phyloP scores from a whole-genome alignment of 2,113 vertebrate genomes.

The Alethe castanea region DNA sequence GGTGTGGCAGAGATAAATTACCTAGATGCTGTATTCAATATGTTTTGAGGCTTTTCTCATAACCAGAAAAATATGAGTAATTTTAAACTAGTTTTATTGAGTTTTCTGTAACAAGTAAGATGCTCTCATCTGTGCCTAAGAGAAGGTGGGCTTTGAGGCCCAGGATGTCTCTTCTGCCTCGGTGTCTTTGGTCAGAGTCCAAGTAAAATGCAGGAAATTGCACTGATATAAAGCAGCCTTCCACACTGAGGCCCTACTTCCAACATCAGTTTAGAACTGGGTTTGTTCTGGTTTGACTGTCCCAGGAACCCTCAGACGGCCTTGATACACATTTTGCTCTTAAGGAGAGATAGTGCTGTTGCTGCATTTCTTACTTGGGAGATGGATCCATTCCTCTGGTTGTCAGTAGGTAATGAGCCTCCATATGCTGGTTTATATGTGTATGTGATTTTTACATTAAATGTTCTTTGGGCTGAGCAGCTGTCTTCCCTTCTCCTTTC shows the following conservation, averaged over 20 bases:
- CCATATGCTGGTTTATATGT: background rate
- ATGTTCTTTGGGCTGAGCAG: background rate
- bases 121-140: background rate
- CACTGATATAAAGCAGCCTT: background rate
- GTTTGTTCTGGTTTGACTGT: background rate
- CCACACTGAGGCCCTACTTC: background rate
- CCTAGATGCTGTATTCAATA: background rate
- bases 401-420: background rate
- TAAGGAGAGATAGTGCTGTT: background rate
- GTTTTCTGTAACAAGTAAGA: background rate
- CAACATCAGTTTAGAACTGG: background rate
- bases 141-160: accelerated
- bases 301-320: background rate
- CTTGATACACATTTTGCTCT: accelerated
- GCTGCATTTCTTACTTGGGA: background rate
- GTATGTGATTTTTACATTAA: background rate
- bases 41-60: background rate
- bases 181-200: background rate
- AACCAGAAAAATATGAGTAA: background rate
- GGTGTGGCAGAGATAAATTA: background rate
- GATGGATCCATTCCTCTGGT: background rate
- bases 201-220: background rate
- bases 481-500: background rate
- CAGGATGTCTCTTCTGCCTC: background rate
- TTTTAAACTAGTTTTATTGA: background rate